A percentile compares a stretch with the other conserved stretches of the same genome.
phyloP scores from a whole-genome alignment of 2,888 invertebrate genomes.

The Ypsolopha sequella region DNA sequence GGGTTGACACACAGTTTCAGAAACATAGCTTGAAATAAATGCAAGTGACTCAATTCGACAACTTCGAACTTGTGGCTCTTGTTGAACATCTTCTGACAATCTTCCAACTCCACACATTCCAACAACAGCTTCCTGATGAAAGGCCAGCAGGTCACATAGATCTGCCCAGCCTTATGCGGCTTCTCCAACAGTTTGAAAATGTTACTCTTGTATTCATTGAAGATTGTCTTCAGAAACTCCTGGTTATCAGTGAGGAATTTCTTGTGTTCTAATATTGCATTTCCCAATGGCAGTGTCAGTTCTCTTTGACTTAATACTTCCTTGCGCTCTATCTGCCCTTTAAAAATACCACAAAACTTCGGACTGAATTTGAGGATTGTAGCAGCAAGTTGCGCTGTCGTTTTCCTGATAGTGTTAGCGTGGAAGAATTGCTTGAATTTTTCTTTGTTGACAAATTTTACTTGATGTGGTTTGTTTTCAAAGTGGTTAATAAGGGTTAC shows the following conservation, averaged over 20 bases:
- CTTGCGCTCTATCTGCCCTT: conserved; percentile 47
- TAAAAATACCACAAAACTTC: conserved; percentile 54
- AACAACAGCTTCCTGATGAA: conserved; percentile 72
- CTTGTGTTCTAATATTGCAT: conserved; percentile 50
- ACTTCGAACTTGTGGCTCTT: conserved; percentile 76
- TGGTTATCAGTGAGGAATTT: conserved; percentile 45
- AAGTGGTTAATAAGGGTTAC: conserved; percentile 68
- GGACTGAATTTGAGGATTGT: conserved; percentile 68
- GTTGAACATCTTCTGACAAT: conserved; percentile 65
- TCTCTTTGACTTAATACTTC: conserved; percentile 71
- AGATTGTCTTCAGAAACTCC: conserved; percentile 63
- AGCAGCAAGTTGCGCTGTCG: conserved; percentile 68
- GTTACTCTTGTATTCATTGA: conserved; percentile 71
- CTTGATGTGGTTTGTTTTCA: conserved; percentile 71
- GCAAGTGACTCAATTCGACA: conserved; percentile 69
- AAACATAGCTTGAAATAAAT: conserved; percentile 67
- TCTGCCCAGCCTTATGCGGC: conserved; percentile 77
- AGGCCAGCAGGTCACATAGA: conserved; percentile 71
- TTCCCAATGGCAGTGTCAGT: conserved; percentile 73
- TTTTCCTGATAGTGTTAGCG: conserved; percentile 63
- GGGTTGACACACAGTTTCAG: conserved; percentile 51
- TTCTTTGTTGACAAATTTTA: conserved; percentile 55
- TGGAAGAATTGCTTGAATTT: conserved; percentile 67
- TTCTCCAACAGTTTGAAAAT: conserved; percentile 75
- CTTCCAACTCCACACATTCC: conserved; percentile 68